phyloP scores from a whole-genome alignment of 92 coral and sea anemone genomes.

The Zoanthus gigantus region DNA sequence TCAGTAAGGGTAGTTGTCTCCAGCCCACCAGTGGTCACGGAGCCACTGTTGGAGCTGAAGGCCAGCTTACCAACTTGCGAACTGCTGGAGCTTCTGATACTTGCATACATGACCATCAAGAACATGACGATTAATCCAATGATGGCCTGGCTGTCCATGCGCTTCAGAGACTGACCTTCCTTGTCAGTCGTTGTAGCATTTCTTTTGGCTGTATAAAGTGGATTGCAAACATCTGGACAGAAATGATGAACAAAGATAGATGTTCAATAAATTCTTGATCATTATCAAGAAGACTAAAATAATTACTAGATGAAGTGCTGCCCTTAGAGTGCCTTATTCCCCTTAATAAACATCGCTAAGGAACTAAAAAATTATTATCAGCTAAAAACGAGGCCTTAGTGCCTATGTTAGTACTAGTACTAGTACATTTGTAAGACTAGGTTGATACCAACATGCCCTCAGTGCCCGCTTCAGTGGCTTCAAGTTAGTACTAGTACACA shows the following conservation, averaged over 20 bases:
- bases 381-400: no score
- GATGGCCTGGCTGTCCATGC: conserved; percentile 83
- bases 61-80: conserved; percentile 85
- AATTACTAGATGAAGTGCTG: no score
- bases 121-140: conserved; percentile 83
- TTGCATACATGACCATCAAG: conserved; percentile 86
- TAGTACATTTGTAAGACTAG: no score
- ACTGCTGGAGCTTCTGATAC: conserved; percentile 78
- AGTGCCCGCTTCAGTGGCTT: no score
- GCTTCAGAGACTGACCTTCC: conserved; percentile 45
- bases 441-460: no score
- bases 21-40: conserved; percentile 42
- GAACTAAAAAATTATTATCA: no score
- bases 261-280: no score
- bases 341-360: no score
- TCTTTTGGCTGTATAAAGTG: conserved; percentile 22
- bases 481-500: no score
- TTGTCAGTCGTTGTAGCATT: not conserved
- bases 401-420: no score
- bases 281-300: no score
- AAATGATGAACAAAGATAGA: not conserved
- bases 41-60: conserved; percentile 23
- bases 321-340: no score
- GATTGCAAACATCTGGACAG: conserved; percentile 77
- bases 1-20: conserved; percentile 73